Percentiles rank a stretch among this genome's conserved stretches.
These are phyloP conservation scores for Piscicola geometra DNA, from an alignment of 2,888 invertebrate genomes.

Conservation along the genomic window DNA sequence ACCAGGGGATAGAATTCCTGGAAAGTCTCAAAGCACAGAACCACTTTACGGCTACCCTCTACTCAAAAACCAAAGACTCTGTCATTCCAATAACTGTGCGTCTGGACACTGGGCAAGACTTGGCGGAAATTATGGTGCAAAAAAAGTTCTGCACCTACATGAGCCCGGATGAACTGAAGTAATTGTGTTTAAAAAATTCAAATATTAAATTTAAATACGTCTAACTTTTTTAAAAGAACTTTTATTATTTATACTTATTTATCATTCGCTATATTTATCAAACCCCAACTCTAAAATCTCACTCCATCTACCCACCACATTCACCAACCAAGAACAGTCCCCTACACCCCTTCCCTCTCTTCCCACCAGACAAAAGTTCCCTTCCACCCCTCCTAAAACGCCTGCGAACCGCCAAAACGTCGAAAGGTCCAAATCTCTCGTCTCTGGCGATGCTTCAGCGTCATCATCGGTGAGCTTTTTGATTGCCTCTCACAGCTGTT, in stretches of 20 bases:
- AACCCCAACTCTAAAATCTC: too few relatives aligned
- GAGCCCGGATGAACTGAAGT: conserved; percentile 22
- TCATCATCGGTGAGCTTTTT: background rate
- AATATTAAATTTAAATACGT: too few relatives aligned
- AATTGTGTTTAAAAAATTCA: background rate
- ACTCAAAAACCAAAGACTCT: conserved; percentile 30
- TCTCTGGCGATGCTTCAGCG: conserved; percentile 11
- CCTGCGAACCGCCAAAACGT: background rate
- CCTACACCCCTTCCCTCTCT: too few relatives aligned
- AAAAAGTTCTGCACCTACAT: conserved; percentile 25
- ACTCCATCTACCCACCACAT: background rate
- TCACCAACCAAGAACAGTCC: too few relatives aligned
- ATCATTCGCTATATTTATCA: too few relatives aligned
- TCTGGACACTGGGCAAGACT: conserved; percentile 24
- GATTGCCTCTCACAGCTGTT: too few relatives aligned
- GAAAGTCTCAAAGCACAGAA: conserved; percentile 20
- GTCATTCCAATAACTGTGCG: conserved; percentile 27
- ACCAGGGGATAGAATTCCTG: conserved; percentile 30
- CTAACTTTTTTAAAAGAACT: too few relatives aligned
- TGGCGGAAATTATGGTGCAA: conserved; percentile 17
- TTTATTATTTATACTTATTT: too few relatives aligned
- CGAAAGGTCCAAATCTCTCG: conserved; percentile 10
- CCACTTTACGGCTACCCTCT: conserved; percentile 15
- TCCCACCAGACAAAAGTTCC: conserved; percentile 8
- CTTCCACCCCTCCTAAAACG: background rate